Percentiles rank a stretch among this genome's conserved stretches.
These are phyloP conservation scores for Akabosia matsudoensis DNA, from an alignment of 1,140 invertebrate genomes.

Conservation along the genomic window DNA sequence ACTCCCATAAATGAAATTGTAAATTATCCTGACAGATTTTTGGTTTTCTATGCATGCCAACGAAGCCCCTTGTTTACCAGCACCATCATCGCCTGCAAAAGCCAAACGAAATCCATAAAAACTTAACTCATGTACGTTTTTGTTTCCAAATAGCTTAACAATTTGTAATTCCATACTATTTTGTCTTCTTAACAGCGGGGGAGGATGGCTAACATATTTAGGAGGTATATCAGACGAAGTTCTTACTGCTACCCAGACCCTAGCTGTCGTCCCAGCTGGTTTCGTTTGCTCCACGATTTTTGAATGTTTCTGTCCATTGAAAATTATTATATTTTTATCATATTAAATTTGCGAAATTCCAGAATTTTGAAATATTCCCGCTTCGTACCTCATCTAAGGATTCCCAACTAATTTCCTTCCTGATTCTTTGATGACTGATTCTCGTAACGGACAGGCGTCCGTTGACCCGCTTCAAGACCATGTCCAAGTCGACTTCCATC, in stretches of 20 bases:
- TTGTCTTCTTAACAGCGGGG: background rate
- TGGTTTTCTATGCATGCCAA: constrained; percentile 52
- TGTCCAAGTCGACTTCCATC: constrained; percentile 40
- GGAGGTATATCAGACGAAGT: constrained; percentile 7
- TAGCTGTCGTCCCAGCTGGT: background rate
- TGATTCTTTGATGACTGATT: constrained; percentile 8
- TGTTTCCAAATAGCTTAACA: background rate
- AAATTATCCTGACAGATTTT: constrained; percentile 63
- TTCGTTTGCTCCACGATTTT: constrained; percentile 1
- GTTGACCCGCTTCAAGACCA: constrained; percentile 13
- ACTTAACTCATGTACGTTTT: background rate
- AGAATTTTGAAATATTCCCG: background rate
- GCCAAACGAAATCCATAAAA: background rate
- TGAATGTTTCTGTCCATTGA: background rate
- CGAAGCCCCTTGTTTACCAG: constrained; percentile 33
- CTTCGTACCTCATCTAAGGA: background rate
- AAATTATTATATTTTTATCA: background rate
- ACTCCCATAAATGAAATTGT: constrained; percentile 94
- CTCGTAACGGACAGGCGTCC: constrained; percentile 8
- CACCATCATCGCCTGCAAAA: constrained; percentile 27
- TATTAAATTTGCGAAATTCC: background rate
- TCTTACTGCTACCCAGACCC: constrained; percentile 32
- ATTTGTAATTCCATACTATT: too few species aligned
- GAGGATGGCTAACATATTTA: constrained; percentile 17
- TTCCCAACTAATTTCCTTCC: constrained; percentile 4